Conservation (phyloP, 2,113 vertebrate species). For the Equus przewalskii region DNA sequence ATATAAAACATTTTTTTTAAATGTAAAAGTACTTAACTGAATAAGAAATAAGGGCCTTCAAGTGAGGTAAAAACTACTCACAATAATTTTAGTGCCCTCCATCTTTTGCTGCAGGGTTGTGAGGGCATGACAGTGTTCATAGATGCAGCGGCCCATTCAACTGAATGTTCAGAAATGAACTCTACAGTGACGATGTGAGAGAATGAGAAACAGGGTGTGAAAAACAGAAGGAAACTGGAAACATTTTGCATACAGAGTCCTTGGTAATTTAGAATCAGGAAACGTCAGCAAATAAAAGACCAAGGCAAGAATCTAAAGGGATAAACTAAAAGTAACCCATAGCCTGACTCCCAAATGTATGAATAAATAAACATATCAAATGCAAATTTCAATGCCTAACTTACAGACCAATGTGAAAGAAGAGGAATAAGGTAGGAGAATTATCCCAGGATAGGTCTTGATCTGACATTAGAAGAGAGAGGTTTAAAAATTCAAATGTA, state of each 20-base stretch:
- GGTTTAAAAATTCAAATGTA: background rate
- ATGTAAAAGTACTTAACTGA: background rate
- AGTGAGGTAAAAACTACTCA: background rate
- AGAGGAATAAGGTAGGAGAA: background rate
- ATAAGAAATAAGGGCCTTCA: background rate
- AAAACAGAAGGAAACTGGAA: background rate
- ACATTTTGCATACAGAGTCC: background rate
- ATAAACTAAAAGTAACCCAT: background rate
- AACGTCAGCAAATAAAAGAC: background rate
- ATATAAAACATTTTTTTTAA: background rate
- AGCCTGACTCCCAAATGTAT: background rate
- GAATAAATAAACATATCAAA: background rate
- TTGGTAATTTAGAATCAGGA: background rate
- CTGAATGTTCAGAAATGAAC: background rate
- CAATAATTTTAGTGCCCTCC: background rate
- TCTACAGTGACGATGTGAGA: background rate
- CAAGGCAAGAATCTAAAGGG: background rate
- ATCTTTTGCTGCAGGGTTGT: background rate
- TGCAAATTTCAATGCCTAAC: background rate
- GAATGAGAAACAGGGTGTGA: background rate
- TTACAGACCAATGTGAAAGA: background rate
- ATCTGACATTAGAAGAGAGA: background rate
- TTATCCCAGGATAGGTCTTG: background rate
- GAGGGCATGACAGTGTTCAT: background rate
- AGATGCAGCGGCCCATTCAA: background rate